phyloP scores from a whole-genome alignment of 2,797 vertebrate species.

The Pelochelys cantorii region DNA sequence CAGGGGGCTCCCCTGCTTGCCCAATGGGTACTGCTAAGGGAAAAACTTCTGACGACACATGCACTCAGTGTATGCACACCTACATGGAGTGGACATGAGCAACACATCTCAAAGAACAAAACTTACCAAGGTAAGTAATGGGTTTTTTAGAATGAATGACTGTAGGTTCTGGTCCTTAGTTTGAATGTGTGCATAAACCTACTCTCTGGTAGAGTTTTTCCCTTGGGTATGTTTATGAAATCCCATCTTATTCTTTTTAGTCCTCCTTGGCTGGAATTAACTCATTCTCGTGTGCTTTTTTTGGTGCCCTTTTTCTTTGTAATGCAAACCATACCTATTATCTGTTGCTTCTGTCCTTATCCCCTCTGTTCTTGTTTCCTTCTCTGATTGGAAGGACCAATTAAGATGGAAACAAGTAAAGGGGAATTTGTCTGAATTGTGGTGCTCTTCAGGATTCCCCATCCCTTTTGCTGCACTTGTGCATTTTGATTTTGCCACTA shows the following conservation, averaged over 20 bases:
- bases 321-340: constrained; percentile 14
- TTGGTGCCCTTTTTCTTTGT: neutral
- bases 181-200: neutral
- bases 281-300: constrained; percentile 15
- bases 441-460: neutral
- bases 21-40: no score
- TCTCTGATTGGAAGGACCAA: constrained; percentile 17
- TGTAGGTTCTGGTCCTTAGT: neutral
- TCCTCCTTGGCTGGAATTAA: neutral
- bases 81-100: no score
- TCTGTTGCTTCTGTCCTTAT: neutral
- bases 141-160: neutral
- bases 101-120: no score
- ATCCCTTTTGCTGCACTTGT: neutral
- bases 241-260: constrained; percentile 22
- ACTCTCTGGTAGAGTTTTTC: neutral
- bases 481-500: constrained; percentile 31
- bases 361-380: constrained; percentile 24
- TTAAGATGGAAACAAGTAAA: neutral
- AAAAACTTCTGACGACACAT: no score
- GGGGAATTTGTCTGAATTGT: constrained; percentile 38
- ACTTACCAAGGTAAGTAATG: no score
- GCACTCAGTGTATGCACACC: no score
- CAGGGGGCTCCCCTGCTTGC: no score
- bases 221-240: neutral